A percentile compares a stretch with the other conserved stretches of the same genome.
Evolutionary conservation across 1,140 invertebrate species (phyloP).

Genomic region (Meloidogyne exigua): DNA sequence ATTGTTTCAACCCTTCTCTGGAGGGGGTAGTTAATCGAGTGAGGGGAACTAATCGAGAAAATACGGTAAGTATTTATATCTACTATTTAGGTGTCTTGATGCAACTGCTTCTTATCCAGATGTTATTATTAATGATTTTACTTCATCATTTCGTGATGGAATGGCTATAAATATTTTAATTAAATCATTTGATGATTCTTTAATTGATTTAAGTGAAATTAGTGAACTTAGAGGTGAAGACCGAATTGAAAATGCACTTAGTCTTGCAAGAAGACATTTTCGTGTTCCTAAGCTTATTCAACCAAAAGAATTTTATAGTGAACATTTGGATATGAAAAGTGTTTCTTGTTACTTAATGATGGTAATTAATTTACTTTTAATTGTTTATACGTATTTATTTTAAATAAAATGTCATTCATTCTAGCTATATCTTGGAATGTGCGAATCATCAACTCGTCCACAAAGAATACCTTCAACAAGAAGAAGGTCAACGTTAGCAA

Average conservation of each 20-base stretch:
- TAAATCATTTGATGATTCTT: slow-evolving; percentile 53
- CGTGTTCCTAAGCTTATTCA: slow-evolving; percentile 50
- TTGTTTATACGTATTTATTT: background rate
- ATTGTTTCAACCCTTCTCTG: too few species aligned
- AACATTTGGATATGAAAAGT: slow-evolving; percentile 55
- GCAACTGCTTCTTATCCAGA: slow-evolving; percentile 50
- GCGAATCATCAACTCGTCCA: slow-evolving; percentile 6
- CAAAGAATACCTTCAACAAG: background rate
- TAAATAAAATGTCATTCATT: background rate
- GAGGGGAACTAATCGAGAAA: too few species aligned
- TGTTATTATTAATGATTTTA: slow-evolving; percentile 56
- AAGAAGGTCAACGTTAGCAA: slow-evolving; percentile 15
- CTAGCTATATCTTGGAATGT: slow-evolving; percentile 29
- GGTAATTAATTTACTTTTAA: slow-evolving; percentile 1
- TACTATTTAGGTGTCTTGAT: slow-evolving; percentile 50
- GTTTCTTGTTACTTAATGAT: slow-evolving; percentile 58
- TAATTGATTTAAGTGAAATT: slow-evolving; percentile 51
- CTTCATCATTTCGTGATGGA: slow-evolving; percentile 59
- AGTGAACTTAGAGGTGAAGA: slow-evolving; percentile 54
- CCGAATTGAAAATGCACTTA: slow-evolving; percentile 54
- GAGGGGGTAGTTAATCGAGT: too few species aligned
- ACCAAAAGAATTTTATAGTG: slow-evolving; percentile 57
- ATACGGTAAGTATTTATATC: too few species aligned
- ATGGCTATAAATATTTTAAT: slow-evolving; percentile 56
- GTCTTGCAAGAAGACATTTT: slow-evolving; percentile 50